phyloP scores from a whole-genome alignment of 2,113 vertebrate species.

The Pachyramphus minor region DNA sequence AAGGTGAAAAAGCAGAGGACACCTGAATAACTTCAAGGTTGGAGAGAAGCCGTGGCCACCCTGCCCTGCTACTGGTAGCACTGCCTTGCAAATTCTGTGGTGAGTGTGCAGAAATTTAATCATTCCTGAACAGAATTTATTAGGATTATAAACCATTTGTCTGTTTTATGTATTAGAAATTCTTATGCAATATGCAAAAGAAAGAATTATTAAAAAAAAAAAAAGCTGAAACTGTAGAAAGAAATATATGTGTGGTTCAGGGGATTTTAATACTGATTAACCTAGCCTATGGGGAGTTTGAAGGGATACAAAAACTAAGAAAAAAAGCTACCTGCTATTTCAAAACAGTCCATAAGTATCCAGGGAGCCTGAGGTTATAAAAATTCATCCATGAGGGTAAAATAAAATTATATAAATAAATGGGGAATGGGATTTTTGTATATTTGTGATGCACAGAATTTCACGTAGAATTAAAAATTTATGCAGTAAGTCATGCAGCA shows the following conservation, averaged over 20 bases:
- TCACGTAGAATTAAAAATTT: constrained; percentile 46
- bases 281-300: background rate
- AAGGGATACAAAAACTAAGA: background rate
- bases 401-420: background rate
- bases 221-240: background rate
- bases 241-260: background rate
- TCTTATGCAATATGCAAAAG: background rate
- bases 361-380: background rate
- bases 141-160: constrained; percentile 11
- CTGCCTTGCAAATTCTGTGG: background rate
- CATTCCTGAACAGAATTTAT: background rate
- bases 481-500: background rate
- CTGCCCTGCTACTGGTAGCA: background rate
- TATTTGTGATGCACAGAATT: constrained; percentile 6
- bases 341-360: background rate
- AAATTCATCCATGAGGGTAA: background rate
- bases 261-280: background rate
- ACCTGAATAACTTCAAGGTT: background rate
- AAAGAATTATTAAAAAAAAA: background rate
- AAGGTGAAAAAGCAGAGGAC: background rate
- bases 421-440: background rate
- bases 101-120: constrained; percentile 8
- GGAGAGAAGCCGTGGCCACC: background rate
- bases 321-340: background rate
- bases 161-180: background rate